Percentiles rank a stretch among this genome's conserved stretches.
Evolutionary conservation across 1,140 invertebrate species (phyloP).

Genomic region (Sycophila sp.): DNA sequence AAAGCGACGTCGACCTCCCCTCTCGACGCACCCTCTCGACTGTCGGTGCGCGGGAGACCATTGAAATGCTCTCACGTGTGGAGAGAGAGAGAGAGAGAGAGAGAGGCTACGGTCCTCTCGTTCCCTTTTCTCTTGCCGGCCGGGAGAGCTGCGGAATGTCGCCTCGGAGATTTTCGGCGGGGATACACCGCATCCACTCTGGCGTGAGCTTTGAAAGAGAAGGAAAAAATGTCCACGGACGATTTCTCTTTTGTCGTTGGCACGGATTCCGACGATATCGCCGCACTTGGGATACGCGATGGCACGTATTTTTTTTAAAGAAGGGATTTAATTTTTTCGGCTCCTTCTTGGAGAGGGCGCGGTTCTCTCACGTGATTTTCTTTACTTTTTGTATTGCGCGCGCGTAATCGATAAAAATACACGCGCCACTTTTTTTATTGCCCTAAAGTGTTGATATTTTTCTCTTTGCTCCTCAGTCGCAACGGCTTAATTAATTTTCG

Average conservation of each 20-base stretch:
- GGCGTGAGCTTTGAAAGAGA: too few relatives aligned
- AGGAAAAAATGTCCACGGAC: too few relatives aligned
- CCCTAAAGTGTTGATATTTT: too few relatives aligned
- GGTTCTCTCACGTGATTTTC: neutral
- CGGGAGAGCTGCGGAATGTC: neutral
- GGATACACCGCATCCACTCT: too few relatives aligned
- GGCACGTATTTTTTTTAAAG: neutral
- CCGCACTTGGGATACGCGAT: neutral
- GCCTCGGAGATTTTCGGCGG: too few relatives aligned
- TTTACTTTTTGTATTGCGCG: neutral
- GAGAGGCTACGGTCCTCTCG: too few relatives aligned
- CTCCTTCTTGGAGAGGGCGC: neutral
- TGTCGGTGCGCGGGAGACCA: neutral
- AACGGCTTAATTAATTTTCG: too few relatives aligned
- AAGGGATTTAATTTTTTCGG: neutral
- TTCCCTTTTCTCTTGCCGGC: neutral
- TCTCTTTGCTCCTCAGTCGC: too few relatives aligned
- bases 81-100: neutral
- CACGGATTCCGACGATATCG: too few relatives aligned
- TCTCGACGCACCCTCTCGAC: neutral
- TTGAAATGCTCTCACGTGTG: neutral
- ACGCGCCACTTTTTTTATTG: too few relatives aligned
- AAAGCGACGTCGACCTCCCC: neutral
- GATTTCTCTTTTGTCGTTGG: too few relatives aligned
- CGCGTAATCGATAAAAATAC: too few relatives aligned